Evolutionary conservation across 2,888 invertebrate species (phyloP), one percentile per base, ranked within the genome.

Genomic region (Pedicia rivosa): DNA sequence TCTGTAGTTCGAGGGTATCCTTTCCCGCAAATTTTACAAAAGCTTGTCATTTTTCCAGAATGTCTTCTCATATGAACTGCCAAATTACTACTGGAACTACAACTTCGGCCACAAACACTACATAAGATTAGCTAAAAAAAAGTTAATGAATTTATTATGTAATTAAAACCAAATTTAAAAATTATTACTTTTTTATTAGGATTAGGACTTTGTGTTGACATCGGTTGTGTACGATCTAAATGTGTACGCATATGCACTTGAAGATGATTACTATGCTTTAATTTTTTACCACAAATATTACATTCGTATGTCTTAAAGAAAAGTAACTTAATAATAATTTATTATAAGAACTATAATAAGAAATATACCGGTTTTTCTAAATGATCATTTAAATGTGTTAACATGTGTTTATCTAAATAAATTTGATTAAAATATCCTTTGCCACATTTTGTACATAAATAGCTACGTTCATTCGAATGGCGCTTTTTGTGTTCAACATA

Each of bases 31-130:
- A 51, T 41, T 0, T 47, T 39, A 36, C 66, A 66, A 0, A 41
- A 43, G 9, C 41, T 27, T 0, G 47, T 46, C 41, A 53, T 63
- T 1, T 47, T 47, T 24, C 60, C 59, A 0, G 46, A 43, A 42
- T 67, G 67, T n/a, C 62, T 45, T 19, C 53, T 50, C 42, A 54
- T 42, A 40, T 67, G 67, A 1, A 57, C 40, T 1, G 48, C 45
- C 10, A 57, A 52, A 43, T 65, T 64, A 1, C 51, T 47, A 0
- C 46, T 40, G 0, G 46, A 50, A 2, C 47, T 48, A 35, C 51
- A 52, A 1, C 40, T 35, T n/a, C 48, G 45, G 1, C 64, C 63
- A 36, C 67, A 67, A 3, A 50, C 47, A 1, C 44, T 45, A 42
- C 67, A 67, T 2, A 61, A 37, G 12, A 12, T 24, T n/a, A 24